Evolutionary conservation across 1,140 invertebrate genomes (phyloP), one percentile per base, ranked within the genome.

Genomic region (Pogonognathellus flavescens): DNA sequence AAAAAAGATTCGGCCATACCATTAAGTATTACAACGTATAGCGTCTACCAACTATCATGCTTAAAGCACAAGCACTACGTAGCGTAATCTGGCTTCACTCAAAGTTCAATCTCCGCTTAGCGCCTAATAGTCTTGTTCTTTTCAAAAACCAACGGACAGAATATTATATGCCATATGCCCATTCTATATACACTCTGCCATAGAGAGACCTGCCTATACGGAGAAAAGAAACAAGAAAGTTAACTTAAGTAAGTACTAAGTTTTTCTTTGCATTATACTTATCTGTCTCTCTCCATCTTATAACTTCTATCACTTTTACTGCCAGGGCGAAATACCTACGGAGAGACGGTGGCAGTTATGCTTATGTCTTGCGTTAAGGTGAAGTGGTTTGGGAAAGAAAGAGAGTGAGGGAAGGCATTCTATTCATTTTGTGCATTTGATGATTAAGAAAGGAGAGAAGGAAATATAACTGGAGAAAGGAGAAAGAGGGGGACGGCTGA

Each of bases 371-470:
- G 6, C 62, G 13, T 49, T 76, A 76, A 41, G 49, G 11, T 13
- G 11, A 72, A 70, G 20, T 31, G 25, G 22, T 60, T 18, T 25
- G 1, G 20, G 22, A 62, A 62, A 66, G 62, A 66, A 66, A 66
- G 55, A n/a, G 18, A 22, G 20, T 22, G 16, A 11, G 16, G 53
- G 16, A 14, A 55, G 20, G 59, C 13, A 14, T 76, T 18, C 41
- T 22, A 25, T 31, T 31, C 66, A 70, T 76, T 31, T 16, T 49
- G 13, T 76, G 31, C 41, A 76, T 50, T 49, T 76, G 49, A 76
- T 76, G 70, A 76, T 76, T 76, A 76, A 76, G 70, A 76, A 76
- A 76, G 31, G 22, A 70, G 66, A 70, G 22, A 62, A 76, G 70
- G 70, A 76, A 76, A 76, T n/a, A 66, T 66, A 66, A 76, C 16